Evolutionary conservation across 1,140 invertebrate genomes (phyloP).

Genomic region (Drosophila nigrodunni): DNA sequence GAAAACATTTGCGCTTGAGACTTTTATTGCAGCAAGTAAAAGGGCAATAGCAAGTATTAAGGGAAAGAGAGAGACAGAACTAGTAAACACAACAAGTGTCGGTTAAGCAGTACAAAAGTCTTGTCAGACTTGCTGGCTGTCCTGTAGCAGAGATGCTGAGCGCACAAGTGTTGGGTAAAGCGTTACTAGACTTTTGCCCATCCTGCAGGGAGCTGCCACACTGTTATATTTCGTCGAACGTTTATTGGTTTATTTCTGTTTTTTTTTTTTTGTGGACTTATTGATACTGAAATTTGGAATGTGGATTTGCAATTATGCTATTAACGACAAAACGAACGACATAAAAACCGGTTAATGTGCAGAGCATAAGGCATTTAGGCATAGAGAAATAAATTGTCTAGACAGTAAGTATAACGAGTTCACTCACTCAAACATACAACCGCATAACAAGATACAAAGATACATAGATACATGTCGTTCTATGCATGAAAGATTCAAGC

Average conservation of each 20-base stretch:
- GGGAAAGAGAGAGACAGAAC: too few species aligned
- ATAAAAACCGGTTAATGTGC: constrained; percentile 23
- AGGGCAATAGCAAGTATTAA: background rate
- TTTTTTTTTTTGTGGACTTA: constrained; percentile 2
- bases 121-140: too few species aligned
- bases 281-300: constrained; percentile 22
- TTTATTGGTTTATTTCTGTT: background rate
- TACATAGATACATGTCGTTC: constrained; percentile 19
- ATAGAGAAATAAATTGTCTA: constrained; percentile 29
- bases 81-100: too few species aligned
- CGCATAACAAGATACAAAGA: background rate
- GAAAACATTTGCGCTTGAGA: background rate
- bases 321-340: constrained; percentile 4
- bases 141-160: too few species aligned
- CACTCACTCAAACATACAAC: constrained; percentile 7
- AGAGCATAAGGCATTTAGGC: constrained; percentile 15
- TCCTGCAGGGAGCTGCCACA: background rate
- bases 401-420: constrained; percentile 25
- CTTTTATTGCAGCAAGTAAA: background rate
- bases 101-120: too few species aligned
- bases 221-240: background rate
- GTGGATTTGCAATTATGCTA: constrained; percentile 16
- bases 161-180: too few species aligned
- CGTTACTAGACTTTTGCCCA: too few species aligned
- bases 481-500: constrained; percentile 43